Evolutionary conservation across 2,113 vertebrate species (phyloP).

Genomic region (Hippocampus comes): DNA sequence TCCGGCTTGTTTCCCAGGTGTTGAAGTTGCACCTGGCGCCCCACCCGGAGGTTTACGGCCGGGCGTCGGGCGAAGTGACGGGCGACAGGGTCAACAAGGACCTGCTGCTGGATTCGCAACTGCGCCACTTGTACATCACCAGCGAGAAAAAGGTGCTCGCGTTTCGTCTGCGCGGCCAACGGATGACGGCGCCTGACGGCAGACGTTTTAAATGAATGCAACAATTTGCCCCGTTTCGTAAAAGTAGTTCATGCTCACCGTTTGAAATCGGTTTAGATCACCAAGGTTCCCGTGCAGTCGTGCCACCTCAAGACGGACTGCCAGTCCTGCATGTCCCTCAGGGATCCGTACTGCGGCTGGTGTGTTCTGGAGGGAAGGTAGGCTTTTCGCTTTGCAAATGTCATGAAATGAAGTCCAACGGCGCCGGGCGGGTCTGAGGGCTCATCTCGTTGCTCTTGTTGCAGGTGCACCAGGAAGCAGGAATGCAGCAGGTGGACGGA

Average conservation of each 20-base stretch:
- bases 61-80: conserved; percentile 66
- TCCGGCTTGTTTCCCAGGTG: conserved; percentile 28
- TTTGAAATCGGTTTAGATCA: conserved; percentile 50
- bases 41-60: conserved; percentile 70
- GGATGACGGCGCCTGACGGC: not conserved
- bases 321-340: conserved; percentile 72
- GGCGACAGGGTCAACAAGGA: conserved; percentile 83
- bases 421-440: too few species aligned
- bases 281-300: conserved; percentile 82
- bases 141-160: conserved; percentile 83
- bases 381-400: conserved; percentile 26
- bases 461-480: conserved; percentile 81
- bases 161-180: too few species aligned
- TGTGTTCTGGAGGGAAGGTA: conserved; percentile 86
- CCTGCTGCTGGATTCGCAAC: conserved; percentile 77
- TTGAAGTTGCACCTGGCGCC: conserved; percentile 79
- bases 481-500: conserved; percentile 75
- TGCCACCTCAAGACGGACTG: conserved; percentile 79
- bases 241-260: too few species aligned
- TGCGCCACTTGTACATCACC: conserved; percentile 82
- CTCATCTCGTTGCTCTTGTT: not conserved
- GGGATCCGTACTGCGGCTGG: conserved; percentile 96
- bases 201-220: conserved; percentile 22
- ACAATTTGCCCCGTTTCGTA: too few species aligned
- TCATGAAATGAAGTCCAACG: not conserved